Base-by-base conservation (phyloP, 2,888 invertebrate species). In the Laothoe populi region DNA sequence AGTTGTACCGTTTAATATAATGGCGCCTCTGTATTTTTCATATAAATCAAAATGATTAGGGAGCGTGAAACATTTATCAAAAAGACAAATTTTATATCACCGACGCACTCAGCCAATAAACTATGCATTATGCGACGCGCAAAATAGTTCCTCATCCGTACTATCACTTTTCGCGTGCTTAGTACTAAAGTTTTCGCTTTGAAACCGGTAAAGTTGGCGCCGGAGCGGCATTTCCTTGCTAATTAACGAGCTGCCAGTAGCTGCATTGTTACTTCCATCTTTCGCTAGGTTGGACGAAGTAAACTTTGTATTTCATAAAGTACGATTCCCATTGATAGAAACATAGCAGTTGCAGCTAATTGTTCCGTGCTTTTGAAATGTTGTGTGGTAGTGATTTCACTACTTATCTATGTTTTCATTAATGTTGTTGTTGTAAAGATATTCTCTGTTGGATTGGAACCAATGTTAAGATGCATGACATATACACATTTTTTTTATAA, bases 101-200 rank as follows among this genome's bases (percentile, higher is more conserved):
- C 26, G 46, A 45, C 45, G 57, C 45, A 64, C 38, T 60, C 60
- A 63, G 38, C 62, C 60, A 58, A 64, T 64, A 59, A 61, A 58
- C 60, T 63, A 63, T 61, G 63, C 63, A 65, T 58, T 63, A 63
- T 48, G 61, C 57, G 46, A 61, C 46, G 59, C 10, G 45, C 26
- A 59, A 60, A 62, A 62, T 64, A 64, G 38, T 63, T 67, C 70
- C 68, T 71, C 57, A 70, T 68, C 66, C 67, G 48, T 61, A 70
- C 75, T 76, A 80, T 81, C 80, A 79, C 77, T 82, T 82, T 78
- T 78, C 73, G 75, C 79, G 75, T 78, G 78, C 83, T 83, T 77
- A 78, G 78, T 69, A 68, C 70, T 75, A 80, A 81, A 83, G 78
- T 84, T 82, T 77, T 70, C 77, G 67, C 78, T 77, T 74, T 72